Base-by-base conservation (phyloP, 2,113 vertebrate genomes). In the Caloenas nicobarica region DNA sequence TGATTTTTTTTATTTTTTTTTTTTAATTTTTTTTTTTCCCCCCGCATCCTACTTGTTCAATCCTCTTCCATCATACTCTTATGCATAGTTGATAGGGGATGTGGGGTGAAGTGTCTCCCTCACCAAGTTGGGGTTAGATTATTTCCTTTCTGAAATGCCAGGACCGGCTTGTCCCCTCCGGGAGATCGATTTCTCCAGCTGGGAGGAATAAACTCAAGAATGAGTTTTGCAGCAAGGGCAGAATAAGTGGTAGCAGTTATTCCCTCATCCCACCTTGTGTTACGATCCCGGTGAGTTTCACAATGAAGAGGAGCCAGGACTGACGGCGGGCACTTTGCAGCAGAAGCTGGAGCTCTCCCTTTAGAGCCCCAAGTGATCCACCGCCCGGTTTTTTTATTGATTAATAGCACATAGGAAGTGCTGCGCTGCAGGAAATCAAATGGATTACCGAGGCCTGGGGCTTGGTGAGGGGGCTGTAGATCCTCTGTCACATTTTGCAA, bases 31-130 rank as follows among this genome's bases (percentile, higher is more conserved):
- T 70, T 57, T n/a, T n/a, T n/a, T n/a, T n/a, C n/a, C 38, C 13
- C 36, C 53, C 26, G 3, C 0, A 1, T 36, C 50, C 54, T 1
- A 0, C 38, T 53, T 10, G 11, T 62, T 82, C 26, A 6, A 6
- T 65, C 26, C 31, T 53, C 23, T 83, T 60, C 60, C 23, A 13
- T 64, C 48, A 38, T 1, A 0, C 76, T 44, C 33, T 36, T 42
- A 3, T 0, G 5, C 23, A 7, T 7, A 19, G 42, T 40, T 77
- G 56, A 25, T 66, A 5, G 51, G 57, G 48, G 92, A 25, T 7
- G 5, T 26, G 46, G 86, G 40, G 14, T 68, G 78, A 51, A 11
- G 40, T 25, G 28, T 81, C 40, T 80, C 23, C 31, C n/a, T 79
- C 36, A 16, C 54, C 50, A 21, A 10, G 28, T 1, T 77, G 77